Percentiles rank a stretch among this genome's conserved stretches.
phyloP scores from a whole-genome alignment of 2,888 invertebrate genomes.

The Bembecia ichneumoniformis region DNA sequence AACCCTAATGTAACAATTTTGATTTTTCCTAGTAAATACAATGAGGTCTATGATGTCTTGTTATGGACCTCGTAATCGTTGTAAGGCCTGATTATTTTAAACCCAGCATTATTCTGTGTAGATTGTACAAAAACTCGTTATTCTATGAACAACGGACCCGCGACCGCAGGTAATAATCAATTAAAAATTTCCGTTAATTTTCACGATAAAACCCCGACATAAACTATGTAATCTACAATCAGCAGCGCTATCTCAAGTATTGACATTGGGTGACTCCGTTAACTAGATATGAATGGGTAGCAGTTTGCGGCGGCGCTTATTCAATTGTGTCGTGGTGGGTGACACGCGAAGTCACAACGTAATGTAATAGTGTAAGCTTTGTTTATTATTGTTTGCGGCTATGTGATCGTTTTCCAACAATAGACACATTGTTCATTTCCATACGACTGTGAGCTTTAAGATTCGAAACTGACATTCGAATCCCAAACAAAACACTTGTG shows the following conservation, averaged over 20 bases:
- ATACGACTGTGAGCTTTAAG: neutral
- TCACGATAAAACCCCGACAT: neutral
- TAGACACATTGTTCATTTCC: neutral
- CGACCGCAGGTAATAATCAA: neutral
- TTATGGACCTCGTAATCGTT: no score
- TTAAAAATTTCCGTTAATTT: neutral
- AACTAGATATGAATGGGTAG: constrained; percentile 33
- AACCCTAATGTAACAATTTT: no score
- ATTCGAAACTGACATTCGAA: no score
- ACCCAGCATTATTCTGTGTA: no score
- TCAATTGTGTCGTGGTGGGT: constrained; percentile 30
- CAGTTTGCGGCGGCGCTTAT: constrained; percentile 30
- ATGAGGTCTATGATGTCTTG: no score
- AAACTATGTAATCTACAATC: neutral
- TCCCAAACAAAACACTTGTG: no score
- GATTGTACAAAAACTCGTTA: no score
- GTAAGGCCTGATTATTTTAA: no score
- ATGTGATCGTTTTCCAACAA: neutral
- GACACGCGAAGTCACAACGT: constrained; percentile 29
- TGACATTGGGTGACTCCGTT: constrained; percentile 11
- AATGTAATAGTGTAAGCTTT: constrained; percentile 1
- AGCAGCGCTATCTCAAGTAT: neutral
- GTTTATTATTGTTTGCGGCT: neutral
- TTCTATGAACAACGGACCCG: no score
- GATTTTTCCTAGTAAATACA: no score